These are phyloP conservation scores for Trichonephila clavipes DNA, from an alignment of 1,140 invertebrate species.

Conservation along the genomic window DNA sequence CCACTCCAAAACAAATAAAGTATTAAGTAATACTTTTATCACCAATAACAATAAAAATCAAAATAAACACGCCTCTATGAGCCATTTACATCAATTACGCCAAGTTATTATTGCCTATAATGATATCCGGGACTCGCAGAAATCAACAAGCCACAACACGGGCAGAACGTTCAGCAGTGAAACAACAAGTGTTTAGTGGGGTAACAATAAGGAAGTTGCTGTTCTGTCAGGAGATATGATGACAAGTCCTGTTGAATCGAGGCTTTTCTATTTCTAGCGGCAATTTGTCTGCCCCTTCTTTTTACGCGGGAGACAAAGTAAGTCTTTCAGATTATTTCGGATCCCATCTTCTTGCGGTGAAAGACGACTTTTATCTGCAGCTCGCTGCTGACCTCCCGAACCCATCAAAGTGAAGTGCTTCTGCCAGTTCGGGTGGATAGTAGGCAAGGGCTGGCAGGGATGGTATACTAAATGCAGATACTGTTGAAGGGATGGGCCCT, in stretches of 20 bases:
- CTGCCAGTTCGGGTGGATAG: not conserved
- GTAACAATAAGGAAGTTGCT: constrained; percentile 61
- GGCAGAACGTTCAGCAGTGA: not conserved
- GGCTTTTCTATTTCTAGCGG: constrained; percentile 47
- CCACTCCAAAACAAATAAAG: not conserved
- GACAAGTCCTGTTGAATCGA: constrained; percentile 30
- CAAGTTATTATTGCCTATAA: constrained; percentile 17
- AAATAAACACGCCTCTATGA: not conserved
- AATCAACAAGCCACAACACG: constrained; percentile 1
- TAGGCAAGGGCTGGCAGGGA: not conserved
- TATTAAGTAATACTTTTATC: not conserved
- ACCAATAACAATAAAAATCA: not conserved
- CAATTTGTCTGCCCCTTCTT: constrained; percentile 64
- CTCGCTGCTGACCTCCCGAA: constrained; percentile 45
- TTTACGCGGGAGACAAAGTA: constrained; percentile 48
- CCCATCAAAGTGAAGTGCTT: constrained; percentile 66
- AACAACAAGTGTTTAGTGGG: constrained; percentile 55
- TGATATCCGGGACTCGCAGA: constrained; percentile 14
- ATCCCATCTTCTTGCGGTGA: constrained; percentile 51
- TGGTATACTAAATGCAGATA: not conserved
- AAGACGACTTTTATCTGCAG: constrained; percentile 65
- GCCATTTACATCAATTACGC: not conserved
- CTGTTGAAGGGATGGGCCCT: not conserved
- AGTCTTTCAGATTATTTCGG: constrained; percentile 53
- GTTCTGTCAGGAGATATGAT: constrained; percentile 7